Evolutionary conservation across 2,888 invertebrate genomes (phyloP), one percentile per base, ranked within the genome.

Genomic region (Strigamia maritima): DNA sequence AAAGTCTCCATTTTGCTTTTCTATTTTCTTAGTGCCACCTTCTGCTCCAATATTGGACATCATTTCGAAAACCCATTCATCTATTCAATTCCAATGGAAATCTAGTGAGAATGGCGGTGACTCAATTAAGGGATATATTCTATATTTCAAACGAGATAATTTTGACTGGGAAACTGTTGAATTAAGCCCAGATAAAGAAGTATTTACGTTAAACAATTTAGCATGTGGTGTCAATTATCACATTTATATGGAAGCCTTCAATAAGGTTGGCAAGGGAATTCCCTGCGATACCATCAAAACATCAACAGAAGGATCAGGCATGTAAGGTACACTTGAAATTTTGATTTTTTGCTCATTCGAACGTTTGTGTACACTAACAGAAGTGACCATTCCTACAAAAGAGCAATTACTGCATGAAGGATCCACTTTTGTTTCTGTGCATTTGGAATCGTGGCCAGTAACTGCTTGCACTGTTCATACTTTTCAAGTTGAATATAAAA

Each of bases 21-120:
- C 4, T 54, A n/a, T n/a, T n/a, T n/a, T n/a, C 24, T 24, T 22
- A 82, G 83, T 83, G 77, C 81, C 83, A 26, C 83, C 83, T 14
- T 65, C 81, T 6, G 81, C 83, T 0, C 83, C 83, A 4, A 79
- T 81, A 28, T 79, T 83, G 14, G 81, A 81, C 76, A 81, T 82
- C 4, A 80, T 81, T 0, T 76, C 80, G 2, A 81, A 82, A 2
- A 79, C 82, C 14, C 78, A 80, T 22, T 81, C 76, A 54, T 78
- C 81, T 7, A 81, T 83, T 12, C 81, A 82, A 80, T 79, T 82
- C 22, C 81, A 81, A 28, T 82, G 82, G 82, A 80, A 79, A 60
- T 77, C 60, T n/a, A 44, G 78, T 16, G 26, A 75, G 14, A 80
- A 76, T 38, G 78, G 78, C 26, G 79, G 78, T 54, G 78, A 78